Conservation (phyloP, 2,888 invertebrate species). For the Horisme vitalbata region DNA sequence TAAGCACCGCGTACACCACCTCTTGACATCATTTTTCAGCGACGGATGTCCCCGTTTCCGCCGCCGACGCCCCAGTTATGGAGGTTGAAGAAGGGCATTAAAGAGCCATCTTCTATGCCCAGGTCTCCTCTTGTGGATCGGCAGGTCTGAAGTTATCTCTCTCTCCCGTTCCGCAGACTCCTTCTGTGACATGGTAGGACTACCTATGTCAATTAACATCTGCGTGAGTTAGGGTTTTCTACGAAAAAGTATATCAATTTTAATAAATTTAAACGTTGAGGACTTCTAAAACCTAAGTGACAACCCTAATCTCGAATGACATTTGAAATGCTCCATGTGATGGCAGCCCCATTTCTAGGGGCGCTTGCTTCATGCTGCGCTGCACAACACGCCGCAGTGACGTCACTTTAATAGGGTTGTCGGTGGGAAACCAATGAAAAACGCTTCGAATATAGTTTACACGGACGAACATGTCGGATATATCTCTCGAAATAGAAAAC, state of each 20-base stretch:
- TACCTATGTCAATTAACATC: no score
- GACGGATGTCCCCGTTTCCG: no score
- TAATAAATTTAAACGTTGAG: background rate
- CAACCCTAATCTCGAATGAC: constrained; percentile 25
- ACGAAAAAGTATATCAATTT: background rate
- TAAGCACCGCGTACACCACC: no score
- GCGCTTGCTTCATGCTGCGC: constrained; percentile 23
- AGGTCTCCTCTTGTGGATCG: no score
- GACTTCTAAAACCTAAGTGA: background rate
- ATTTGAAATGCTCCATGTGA: constrained; percentile 29
- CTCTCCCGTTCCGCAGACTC: no score
- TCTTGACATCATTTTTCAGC: no score
- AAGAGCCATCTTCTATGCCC: no score
- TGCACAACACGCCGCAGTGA: constrained; percentile 29
- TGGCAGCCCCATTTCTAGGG: constrained; percentile 26
- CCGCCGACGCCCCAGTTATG: no score
- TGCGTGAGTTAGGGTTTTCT: no score
- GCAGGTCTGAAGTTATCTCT: no score
- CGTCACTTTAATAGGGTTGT: constrained; percentile 22
- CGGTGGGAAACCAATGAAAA: constrained; percentile 11
- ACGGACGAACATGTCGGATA: background rate
- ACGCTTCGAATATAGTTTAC: constrained; percentile 4
- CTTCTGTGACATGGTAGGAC: no score
- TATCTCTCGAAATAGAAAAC: background rate
- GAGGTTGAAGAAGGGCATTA: no score